Percentiles rank a stretch among this genome's conserved stretches.
phyloP scores from a whole-genome alignment of 2,797 vertebrate species.

The Halcyon leucocephala region DNA sequence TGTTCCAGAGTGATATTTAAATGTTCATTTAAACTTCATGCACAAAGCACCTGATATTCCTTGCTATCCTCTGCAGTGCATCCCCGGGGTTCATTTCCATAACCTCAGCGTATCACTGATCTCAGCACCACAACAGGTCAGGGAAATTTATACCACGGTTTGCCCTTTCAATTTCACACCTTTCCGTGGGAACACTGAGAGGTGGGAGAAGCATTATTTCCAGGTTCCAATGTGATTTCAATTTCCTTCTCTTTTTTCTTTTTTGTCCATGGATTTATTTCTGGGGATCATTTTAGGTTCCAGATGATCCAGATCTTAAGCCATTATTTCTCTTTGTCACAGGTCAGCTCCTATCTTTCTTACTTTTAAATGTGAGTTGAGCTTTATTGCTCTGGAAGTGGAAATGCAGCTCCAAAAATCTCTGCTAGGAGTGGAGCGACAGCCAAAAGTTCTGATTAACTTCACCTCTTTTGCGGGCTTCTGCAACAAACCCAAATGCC shows the following conservation, averaged over 20 bases:
- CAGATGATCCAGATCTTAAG: background rate
- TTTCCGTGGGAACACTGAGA: background rate
- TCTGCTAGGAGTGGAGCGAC: conserved; percentile 33
- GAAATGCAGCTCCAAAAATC: conserved; percentile 30
- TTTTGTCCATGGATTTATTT: background rate
- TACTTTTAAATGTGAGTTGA: conserved; percentile 38
- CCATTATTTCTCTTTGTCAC: background rate
- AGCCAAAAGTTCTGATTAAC: conserved; percentile 75
- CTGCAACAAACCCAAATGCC: conserved; percentile 37
- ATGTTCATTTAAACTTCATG: background rate
- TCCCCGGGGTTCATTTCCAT: background rate
- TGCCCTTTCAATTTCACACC: background rate
- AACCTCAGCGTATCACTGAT: background rate
- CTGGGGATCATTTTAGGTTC: background rate
- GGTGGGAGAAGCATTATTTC: background rate
- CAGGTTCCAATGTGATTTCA: background rate
- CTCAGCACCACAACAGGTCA: background rate
- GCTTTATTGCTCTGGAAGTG: background rate
- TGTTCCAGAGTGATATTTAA: background rate
- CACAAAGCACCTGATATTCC: background rate
- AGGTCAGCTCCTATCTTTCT: background rate
- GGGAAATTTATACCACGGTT: background rate
- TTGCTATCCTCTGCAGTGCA: background rate
- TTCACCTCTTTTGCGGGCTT: conserved; percentile 39
- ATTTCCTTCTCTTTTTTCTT: background rate